phyloP scores from a whole-genome alignment of 2,797 vertebrate species.

The Takifugu ocellatus region DNA sequence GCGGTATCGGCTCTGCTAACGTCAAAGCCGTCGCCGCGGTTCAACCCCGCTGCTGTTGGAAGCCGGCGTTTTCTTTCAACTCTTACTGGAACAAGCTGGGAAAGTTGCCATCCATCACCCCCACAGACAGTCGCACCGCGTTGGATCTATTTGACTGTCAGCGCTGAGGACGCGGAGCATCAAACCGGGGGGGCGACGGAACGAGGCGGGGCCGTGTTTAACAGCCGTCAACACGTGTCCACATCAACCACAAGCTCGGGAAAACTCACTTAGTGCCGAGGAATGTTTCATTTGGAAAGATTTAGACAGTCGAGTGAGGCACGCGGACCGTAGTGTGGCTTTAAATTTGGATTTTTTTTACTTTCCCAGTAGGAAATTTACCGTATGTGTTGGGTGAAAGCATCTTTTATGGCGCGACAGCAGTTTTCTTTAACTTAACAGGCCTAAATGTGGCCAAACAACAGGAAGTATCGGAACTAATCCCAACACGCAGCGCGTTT shows the following conservation, averaged over 20 bases:
- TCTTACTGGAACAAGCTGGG: conserved; percentile 22
- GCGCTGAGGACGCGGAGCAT: conserved; percentile 1
- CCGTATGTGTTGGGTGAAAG: too few species aligned
- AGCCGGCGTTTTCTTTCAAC: conserved; percentile 4
- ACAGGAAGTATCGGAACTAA: neutral
- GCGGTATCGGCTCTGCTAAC: conserved; percentile 24
- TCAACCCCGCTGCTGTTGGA: conserved; percentile 19
- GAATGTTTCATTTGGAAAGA: too few species aligned
- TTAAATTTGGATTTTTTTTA: too few species aligned
- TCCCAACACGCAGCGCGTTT: neutral
- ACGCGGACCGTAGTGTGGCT: too few species aligned
- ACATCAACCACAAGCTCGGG: conserved; percentile 4
- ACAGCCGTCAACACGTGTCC: neutral
- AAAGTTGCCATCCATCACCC: conserved; percentile 17
- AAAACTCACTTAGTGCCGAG: neutral
- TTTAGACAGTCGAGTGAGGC: too few species aligned
- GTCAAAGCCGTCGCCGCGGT: conserved; percentile 45
- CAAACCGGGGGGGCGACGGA: conserved; percentile 2
- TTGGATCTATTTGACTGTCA: neutral
- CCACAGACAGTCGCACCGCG: conserved; percentile 3
- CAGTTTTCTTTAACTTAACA: too few species aligned
- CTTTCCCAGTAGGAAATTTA: too few species aligned
- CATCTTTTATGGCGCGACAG: too few species aligned
- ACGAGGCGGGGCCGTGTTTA: conserved; percentile 7
- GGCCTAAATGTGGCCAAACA: neutral